Conservation (phyloP, 2,797 vertebrate species). For the Eulemur mongoz region DNA sequence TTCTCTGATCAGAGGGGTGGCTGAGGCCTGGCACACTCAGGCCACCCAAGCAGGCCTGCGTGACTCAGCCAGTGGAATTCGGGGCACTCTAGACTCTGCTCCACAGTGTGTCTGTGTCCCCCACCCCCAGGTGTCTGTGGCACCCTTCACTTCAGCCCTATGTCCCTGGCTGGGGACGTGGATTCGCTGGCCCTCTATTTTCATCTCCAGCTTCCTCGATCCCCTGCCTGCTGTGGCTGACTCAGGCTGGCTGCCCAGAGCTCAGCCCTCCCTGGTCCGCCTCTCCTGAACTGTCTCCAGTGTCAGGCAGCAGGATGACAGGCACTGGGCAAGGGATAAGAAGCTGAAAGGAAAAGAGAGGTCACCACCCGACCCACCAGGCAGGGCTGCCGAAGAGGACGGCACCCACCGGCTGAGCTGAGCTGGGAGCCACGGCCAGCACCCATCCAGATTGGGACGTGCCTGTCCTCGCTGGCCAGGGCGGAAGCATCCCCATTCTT, state of each 20-base stretch:
- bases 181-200: neutral
- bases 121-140: too few species aligned
- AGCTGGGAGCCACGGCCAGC: neutral
- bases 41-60: too few species aligned
- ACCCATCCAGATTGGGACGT: neutral
- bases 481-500: neutral
- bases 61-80: neutral
- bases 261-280: neutral
- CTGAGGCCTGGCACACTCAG: neutral
- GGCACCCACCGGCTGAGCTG: neutral
- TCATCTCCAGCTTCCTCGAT: neutral
- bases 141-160: too few species aligned
- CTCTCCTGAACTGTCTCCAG: neutral
- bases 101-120: too few species aligned
- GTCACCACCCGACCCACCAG: neutral
- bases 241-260: neutral
- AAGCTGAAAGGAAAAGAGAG: neutral
- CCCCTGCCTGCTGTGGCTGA: neutral
- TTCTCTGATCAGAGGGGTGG: neutral
- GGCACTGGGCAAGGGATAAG: neutral
- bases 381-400: neutral
- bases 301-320: neutral
- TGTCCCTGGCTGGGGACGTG: neutral
- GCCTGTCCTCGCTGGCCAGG: neutral
- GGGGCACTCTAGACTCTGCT: neutral